A percentile compares a stretch with the other conserved stretches of the same genome.
These are phyloP conservation scores for Mesoligia furuncula DNA, from an alignment of 2,888 invertebrate genomes.

Conservation along the genomic window DNA sequence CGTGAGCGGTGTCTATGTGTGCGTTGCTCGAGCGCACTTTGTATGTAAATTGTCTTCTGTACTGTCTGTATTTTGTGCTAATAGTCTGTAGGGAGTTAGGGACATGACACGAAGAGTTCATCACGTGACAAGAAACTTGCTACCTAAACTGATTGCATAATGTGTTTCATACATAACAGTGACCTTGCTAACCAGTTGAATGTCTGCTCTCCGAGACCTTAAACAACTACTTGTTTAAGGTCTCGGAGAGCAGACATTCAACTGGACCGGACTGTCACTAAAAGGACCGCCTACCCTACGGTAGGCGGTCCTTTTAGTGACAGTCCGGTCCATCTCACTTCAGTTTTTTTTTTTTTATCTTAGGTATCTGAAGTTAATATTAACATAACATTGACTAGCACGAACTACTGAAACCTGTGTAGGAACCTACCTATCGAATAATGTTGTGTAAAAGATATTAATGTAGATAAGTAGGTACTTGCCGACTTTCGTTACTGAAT, in stretches of 20 bases:
- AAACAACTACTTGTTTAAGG: no score
- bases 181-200: background rate
- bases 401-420: background rate
- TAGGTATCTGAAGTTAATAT: background rate
- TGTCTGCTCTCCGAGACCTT: background rate
- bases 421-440: background rate
- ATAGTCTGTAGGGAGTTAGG: background rate
- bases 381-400: background rate
- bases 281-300: no score
- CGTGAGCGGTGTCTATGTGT: no score
- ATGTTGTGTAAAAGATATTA: background rate
- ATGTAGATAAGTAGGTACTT: background rate
- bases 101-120: background rate
- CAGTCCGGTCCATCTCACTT: background rate
- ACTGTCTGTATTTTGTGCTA: no score
- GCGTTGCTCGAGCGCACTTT: no score
- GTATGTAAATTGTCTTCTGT: no score
- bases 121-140: background rate
- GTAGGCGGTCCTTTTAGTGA: background rate
- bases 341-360: background rate
- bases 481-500: background rate
- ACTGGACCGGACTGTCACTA: no score
- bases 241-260: no score
- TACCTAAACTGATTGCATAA: background rate
- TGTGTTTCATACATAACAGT: background rate